Evolutionary conservation across 1,140 invertebrate species (phyloP).

Genomic region (Camponotus floridanus): DNA sequence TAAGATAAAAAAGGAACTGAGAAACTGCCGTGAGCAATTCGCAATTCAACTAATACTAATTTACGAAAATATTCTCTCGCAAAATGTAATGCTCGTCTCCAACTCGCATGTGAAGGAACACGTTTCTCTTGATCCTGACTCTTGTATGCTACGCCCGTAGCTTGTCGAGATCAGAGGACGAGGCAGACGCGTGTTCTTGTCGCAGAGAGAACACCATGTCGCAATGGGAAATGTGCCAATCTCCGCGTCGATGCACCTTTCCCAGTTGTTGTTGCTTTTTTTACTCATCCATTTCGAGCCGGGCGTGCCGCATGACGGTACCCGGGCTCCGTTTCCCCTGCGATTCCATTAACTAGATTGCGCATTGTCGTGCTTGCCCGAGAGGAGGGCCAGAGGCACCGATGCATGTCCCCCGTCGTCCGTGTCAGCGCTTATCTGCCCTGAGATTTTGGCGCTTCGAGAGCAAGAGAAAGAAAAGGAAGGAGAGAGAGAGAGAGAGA

Average conservation of each 20-base stretch:
- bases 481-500: not conserved
- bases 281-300: not conserved
- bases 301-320: not conserved
- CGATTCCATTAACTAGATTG: slow-evolving; percentile 62
- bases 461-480: not conserved
- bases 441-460: slow-evolving; percentile 34
- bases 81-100: not conserved
- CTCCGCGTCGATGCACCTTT: slow-evolving; percentile 48
- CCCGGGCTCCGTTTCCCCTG: slow-evolving; percentile 3
- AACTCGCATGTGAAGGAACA: slow-evolving; percentile 27
- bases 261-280: slow-evolving; percentile 30
- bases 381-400: slow-evolving; percentile 42
- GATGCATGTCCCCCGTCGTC: slow-evolving; percentile 36
- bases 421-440: slow-evolving; percentile 50
- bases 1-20: not conserved
- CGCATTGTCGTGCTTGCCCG: slow-evolving; percentile 50
- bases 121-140: slow-evolving; percentile 6
- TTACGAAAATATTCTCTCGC: not conserved
- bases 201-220: slow-evolving; percentile 6
- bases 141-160: slow-evolving; percentile 12
- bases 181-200: slow-evolving; percentile 36
- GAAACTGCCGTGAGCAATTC: not conserved
- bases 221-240: slow-evolving; percentile 54
- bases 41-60: slow-evolving; percentile 12
- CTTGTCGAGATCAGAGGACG: slow-evolving; percentile 27